Percentiles rank a stretch among this genome's conserved stretches.
Conservation (phyloP, 2,113 vertebrate species). For the Sander vitreus region DNA sequence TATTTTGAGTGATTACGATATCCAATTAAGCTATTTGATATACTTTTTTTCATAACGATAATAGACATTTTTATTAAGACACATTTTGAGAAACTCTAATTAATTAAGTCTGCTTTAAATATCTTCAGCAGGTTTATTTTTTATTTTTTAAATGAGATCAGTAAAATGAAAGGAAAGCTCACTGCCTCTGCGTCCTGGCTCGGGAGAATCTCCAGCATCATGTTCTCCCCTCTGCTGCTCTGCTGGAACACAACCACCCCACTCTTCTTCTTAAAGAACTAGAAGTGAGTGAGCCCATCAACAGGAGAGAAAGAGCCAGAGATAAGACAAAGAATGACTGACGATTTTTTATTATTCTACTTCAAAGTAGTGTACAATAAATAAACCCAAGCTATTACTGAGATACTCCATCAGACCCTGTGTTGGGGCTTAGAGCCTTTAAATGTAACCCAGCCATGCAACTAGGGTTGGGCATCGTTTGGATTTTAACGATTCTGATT, state of each 20-base stretch:
- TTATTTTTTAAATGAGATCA: not conserved
- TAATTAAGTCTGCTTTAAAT: not conserved
- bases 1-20: too few relatives aligned
- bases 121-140: too few relatives aligned
- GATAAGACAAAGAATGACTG: not conserved
- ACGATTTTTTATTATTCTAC: not conserved
- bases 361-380: not conserved
- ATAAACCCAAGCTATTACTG: not conserved
- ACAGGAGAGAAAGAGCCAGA: not conserved
- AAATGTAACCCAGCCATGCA: not conserved
- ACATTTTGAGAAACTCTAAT: too few relatives aligned
- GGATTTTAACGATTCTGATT: too few relatives aligned
- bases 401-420: not conserved
- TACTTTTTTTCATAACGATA: too few relatives aligned
- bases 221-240: slow-evolving; percentile 97
- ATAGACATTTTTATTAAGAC: too few relatives aligned
- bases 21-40: too few relatives aligned
- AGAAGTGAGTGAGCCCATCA: not conserved
- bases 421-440: not conserved
- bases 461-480: too few relatives aligned
- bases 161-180: slow-evolving; percentile 55
- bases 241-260: slow-evolving; percentile 97
- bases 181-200: slow-evolving; percentile 84
- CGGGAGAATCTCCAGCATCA: slow-evolving; percentile 91
- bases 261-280: slow-evolving; percentile 94